phyloP scores from a whole-genome alignment of 2,113 vertebrate genomes.

The Pontoporia blainvillei region DNA sequence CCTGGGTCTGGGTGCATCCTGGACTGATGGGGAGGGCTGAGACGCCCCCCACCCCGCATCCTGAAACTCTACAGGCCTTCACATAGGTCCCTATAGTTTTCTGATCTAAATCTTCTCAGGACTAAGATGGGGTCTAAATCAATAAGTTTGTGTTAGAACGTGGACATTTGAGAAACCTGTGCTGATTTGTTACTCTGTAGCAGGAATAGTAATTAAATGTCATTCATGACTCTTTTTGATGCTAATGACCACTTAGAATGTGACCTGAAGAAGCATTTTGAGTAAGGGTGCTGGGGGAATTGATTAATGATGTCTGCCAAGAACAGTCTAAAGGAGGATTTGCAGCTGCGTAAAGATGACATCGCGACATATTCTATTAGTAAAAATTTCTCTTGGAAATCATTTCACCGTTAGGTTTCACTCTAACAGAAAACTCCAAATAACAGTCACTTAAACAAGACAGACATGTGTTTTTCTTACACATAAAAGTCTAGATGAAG shows the following conservation, averaged over 20 bases:
- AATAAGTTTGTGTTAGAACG: not conserved
- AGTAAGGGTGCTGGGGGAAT: not conserved
- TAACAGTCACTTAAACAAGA: not conserved
- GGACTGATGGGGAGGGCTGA: not conserved
- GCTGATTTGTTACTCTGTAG: not conserved
- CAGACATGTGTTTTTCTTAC: not conserved
- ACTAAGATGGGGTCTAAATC: not conserved
- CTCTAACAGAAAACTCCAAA: not conserved
- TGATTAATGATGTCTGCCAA: not conserved
- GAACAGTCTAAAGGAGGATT: not conserved
- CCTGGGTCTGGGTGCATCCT: not conserved
- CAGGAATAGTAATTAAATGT: not conserved
- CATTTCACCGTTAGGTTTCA: not conserved
- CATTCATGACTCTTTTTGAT: constrained; percentile 25
- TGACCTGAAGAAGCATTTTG: constrained; percentile 31
- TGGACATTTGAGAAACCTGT: not conserved
- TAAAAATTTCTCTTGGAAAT: not conserved
- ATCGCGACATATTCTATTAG: not conserved
- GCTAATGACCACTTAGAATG: constrained; percentile 25
- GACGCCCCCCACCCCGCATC: no score
- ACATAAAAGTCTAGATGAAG: not conserved
- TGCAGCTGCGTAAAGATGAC: not conserved
- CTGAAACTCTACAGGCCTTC: not conserved
- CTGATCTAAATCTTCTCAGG: not conserved
- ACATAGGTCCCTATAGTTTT: not conserved